Evolutionary conservation across 1,140 invertebrate species (phyloP), one percentile per base, ranked within the genome.

Genomic region (Fopius arisanus): DNA sequence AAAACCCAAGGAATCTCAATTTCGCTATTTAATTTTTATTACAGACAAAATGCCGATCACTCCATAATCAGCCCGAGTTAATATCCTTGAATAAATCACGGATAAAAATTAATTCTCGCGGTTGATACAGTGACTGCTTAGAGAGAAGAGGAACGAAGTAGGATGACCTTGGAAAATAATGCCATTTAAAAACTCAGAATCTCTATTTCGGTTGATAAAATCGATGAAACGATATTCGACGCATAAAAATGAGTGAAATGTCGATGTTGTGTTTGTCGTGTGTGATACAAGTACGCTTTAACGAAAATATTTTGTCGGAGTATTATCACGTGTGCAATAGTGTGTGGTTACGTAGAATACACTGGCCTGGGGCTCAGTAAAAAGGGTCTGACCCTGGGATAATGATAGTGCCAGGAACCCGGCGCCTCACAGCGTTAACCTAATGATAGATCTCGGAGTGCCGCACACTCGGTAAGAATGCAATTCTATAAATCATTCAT

Each of bases 401-500:
- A 80, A 80, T 80, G 68, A 78, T 79, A 78, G 79, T 80, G 75
- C 76, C 77, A 76, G 74, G 41, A 43, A 73, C 62, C 79, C 75
- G 79, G 77, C 78, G 77, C 78, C 79, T 78, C 73, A 76, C 77
- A 76, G 74, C 70, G 74, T 77, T 79, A 80, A 79, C 76, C 68
- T 80, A 80, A 80, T 80, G 77, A 78, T 79, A 80, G 75, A 79
- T 80, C 79, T 79, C 75, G 72, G 67, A 67, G 72, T 76, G 73
- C 68, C 78, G 73, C 72, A 73, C 70, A 67, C 70, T 77, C 67
- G 72, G 70, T 77, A 73, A 28, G 68, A 59, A 72, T 41, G 77
- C 75, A 79, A 78, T 78, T 72, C 79, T 70, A 80, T 78, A 80
- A 80, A 78, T 78, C 77, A 80, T 74, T 70, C 67, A 66, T 67